Base-by-base conservation (phyloP, 37 sponge, comb jelly and placozoan genomes). In the Spongilla lacustris region DNA sequence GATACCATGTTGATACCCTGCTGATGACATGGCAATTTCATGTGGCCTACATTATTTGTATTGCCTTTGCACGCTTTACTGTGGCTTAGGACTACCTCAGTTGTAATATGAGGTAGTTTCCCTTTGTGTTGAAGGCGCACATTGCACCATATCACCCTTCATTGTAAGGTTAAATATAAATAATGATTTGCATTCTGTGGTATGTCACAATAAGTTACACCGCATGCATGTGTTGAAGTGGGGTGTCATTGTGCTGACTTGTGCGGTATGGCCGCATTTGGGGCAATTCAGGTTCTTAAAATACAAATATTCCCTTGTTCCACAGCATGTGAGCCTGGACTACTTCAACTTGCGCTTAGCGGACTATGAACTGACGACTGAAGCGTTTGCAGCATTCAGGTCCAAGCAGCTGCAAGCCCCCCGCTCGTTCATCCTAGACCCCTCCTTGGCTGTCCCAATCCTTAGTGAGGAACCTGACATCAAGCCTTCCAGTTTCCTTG, bases 371-470 rank as follows among this genome's bases (percentile, higher is more conserved):
- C 48, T 85, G 41, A 58, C 76, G 4, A 88, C 83, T 68, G 93
- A 93, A 29, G 91, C 91, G 10, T 93, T 95, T 80, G 78, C 90
- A 66, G 91, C 93, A 0, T 92, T 86, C 83, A 83, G 95, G 30
- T 78, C 86, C 21, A 93, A 93, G 22, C 91, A 90, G 76, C 85
- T 97, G 4, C 93, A 94, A 46, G 84, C 98, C 21, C 90, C 89
- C 24, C 80, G 85, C 6, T 66, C 76, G 0, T 36, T 82, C 27
- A 72, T 97, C 26, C 76, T 83, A 67, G 98, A 97, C 30, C 77
- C 74, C 24, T 69, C 70, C 13, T 28, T 36, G 34, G n/a, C 77
- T 38, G 34, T 41, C 19, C 77, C 34, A 4, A 12, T 73, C 73
- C 73, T 73, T 29, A 17, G 29, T 32, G 32, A 46, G 4, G 46